Conservation (phyloP, 2,888 invertebrate genomes). For the Philhelius pedissequus region DNA sequence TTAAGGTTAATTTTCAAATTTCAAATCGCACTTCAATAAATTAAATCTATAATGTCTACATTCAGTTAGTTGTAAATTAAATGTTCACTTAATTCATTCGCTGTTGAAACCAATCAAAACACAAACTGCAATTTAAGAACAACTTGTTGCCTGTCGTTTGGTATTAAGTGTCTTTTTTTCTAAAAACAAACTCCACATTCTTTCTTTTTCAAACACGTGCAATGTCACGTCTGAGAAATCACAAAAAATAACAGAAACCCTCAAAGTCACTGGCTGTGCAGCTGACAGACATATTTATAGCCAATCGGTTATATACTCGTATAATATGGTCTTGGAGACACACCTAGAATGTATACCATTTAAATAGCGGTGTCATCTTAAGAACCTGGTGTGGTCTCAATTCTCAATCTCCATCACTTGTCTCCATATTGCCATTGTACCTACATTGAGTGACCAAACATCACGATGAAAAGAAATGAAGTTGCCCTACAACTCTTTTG, state of each 20-base stretch:
- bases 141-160: constrained; percentile 49
- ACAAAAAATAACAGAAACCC: not conserved
- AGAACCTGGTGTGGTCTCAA: constrained; percentile 63
- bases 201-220: constrained; percentile 61
- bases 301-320: constrained; percentile 62
- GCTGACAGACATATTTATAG: constrained; percentile 40
- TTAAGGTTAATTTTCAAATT: not conserved
- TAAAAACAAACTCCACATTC: constrained; percentile 54
- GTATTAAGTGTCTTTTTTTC: constrained; percentile 37
- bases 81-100: constrained; percentile 44
- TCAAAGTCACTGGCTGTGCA: constrained; percentile 40
- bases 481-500: constrained; percentile 35
- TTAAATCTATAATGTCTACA: not conserved
- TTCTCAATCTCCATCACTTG: constrained; percentile 42
- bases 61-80: not conserved
- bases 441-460: not conserved
- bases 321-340: constrained; percentile 63
- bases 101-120: constrained; percentile 49
- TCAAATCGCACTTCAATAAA: not conserved
- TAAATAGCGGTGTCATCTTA: constrained; percentile 66
- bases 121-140: constrained; percentile 58
- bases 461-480: constrained; percentile 10
- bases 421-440: constrained; percentile 6
- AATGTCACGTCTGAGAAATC: constrained; percentile 63
- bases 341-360: constrained; percentile 57